Evolutionary conservation across 2,888 invertebrate genomes (phyloP).

Genomic region (Parelbella ahira): DNA sequence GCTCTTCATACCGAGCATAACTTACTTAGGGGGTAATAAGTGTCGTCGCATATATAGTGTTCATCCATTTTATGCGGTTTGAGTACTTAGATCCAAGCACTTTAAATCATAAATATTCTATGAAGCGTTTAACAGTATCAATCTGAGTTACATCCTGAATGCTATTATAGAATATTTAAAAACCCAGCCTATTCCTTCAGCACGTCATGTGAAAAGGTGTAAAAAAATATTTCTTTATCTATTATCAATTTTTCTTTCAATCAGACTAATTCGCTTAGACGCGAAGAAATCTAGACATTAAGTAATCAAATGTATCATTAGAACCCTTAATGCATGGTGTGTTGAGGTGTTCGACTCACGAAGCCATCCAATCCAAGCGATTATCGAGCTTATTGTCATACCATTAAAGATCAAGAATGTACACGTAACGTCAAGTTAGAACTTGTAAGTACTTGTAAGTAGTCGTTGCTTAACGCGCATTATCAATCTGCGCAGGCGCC

Average conservation of each 20-base stretch:
- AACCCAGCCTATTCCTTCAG: too few species aligned
- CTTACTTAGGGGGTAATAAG: conserved; percentile 12
- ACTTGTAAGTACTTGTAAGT: conserved; percentile 1
- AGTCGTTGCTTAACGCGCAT: conserved; percentile 17
- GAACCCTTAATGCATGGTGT: conserved; percentile 4
- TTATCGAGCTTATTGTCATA: conserved; percentile 7
- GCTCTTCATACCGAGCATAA: too few species aligned
- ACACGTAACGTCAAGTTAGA: too few species aligned
- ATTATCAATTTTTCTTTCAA: conserved; percentile 15
- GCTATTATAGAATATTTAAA: too few species aligned
- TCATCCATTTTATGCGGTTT: neutral
- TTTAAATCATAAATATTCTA: neutral
- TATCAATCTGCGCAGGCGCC: conserved; percentile 25
- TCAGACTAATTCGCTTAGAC: conserved; percentile 13
- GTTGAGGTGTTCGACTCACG: neutral
- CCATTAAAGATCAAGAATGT: conserved; percentile 1
- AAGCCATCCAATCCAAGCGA: neutral
- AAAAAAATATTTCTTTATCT: conserved; percentile 5
- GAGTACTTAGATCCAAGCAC: neutral
- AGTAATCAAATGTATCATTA: conserved; percentile 25
- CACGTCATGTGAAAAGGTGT: conserved; percentile 17
- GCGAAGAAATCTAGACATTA: conserved; percentile 21
- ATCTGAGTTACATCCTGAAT: too few species aligned
- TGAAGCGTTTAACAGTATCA: conserved; percentile 3
- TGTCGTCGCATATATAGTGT: conserved; percentile 6